A percentile compares a stretch with the other conserved stretches of the same genome.
These are phyloP conservation scores for Austrofundulus limnaeus DNA, from an alignment of 2,113 vertebrate genomes.

Conservation along the genomic window DNA sequence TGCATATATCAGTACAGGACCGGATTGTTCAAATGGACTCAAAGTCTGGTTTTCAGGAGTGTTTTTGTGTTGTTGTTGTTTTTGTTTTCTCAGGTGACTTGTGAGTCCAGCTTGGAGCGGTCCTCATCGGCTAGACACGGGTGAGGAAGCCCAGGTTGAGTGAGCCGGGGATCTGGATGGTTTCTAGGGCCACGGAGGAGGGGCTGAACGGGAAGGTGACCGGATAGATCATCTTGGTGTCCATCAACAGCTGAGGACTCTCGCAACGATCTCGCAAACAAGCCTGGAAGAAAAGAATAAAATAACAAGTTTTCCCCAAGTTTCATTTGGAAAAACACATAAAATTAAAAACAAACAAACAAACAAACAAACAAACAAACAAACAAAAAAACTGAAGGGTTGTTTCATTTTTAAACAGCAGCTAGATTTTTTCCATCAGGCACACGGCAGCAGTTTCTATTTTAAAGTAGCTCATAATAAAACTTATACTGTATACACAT, in stretches of 20 bases:
- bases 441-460: too few species aligned
- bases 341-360: too few species aligned
- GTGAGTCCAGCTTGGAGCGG: not conserved
- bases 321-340: too few species aligned
- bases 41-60: not conserved
- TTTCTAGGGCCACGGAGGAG: constrained; percentile 93
- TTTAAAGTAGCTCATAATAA: too few species aligned
- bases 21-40: constrained; percentile 6
- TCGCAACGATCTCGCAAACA: constrained; percentile 94
- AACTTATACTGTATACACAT: too few species aligned
- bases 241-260: constrained; percentile 94
- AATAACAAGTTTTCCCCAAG: not conserved
- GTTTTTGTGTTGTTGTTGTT: not conserved
- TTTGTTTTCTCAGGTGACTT: not conserved
- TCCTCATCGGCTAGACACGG: constrained; percentile 80
- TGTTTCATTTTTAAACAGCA: too few species aligned
- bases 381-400: too few species aligned
- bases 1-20: not conserved
- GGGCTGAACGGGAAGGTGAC: constrained; percentile 98
- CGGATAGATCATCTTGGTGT: constrained; percentile 97
- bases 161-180: constrained; percentile 95
- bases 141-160: constrained; percentile 92
- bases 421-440: too few species aligned
- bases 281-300: constrained; percentile 72
- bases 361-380: too few species aligned